Base-by-base conservation (phyloP, 2,797 vertebrate species). In the Eidolon dupreanum region DNA sequence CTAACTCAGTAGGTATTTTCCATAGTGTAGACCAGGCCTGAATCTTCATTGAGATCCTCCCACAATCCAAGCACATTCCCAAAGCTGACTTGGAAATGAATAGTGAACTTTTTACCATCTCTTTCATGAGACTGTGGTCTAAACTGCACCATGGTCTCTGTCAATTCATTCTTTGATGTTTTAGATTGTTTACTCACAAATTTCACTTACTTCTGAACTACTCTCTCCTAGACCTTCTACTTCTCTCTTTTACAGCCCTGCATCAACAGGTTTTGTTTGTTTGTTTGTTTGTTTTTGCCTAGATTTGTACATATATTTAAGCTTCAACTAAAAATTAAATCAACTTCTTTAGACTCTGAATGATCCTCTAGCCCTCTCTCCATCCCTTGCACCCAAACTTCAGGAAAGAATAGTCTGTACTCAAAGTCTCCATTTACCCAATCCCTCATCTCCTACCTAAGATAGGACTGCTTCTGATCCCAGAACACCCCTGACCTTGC, bases 121-220 rank as follows among this genome's bases (percentile, higher is more conserved):
- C 8, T 90, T 66, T 6, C 36, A 6, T 46, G 31, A 84, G 24
- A 66, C 81, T 73, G 16, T 77, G 22, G 4, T 88, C 36, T 55
- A 74, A 88, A 73, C 61, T 36, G 75, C 38, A 94, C 26, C 11
- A 12, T 43, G 61, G 10, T 61, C 51, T 77, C 82, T n/a, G 28
- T 19, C 70, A 75, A 41, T 93, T 24, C 36, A 11, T 63, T 96
- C 63, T 92, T 73, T 91, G 49, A 78, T 90, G n/a, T 75, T 95
- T 96, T 70, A 2, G 17, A 24, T 74, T 68, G 4, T 70, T 90
- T 94, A 43, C 38, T 78, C n/a, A 71, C 17, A 78, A 74, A 74
- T 86, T 89, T 85, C 43, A 79, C 26, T 79, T 87, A 93, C 89
- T 61, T 20, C n/a, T 24, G n/a, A 87, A 66, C 6, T 84, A 16